Evolutionary conservation across 2,113 vertebrate species (phyloP).

Genomic region (Muscicapa adusta): DNA sequence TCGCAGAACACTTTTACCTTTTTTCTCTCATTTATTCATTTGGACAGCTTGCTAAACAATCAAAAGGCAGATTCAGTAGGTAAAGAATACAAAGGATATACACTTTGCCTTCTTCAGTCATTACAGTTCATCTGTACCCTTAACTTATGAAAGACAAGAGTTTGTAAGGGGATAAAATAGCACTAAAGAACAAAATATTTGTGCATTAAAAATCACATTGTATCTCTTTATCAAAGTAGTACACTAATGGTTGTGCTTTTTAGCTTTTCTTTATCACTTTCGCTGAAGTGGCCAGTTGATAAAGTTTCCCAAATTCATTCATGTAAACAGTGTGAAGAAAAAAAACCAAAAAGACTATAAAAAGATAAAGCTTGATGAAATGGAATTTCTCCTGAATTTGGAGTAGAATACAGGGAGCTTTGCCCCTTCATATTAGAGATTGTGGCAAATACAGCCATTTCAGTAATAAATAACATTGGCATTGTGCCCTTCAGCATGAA

Average conservation of each 20-base stretch:
- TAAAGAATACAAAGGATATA: background rate
- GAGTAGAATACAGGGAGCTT: background rate
- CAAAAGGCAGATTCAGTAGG: background rate
- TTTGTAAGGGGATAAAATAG: background rate
- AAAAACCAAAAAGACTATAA: fast-evolving
- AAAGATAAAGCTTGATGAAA: background rate
- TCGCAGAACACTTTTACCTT: background rate
- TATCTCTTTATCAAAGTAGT: background rate
- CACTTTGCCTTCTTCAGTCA: background rate
- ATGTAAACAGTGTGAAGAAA: background rate
- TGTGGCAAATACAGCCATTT: background rate
- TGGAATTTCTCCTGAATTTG: background rate
- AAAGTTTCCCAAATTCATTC: background rate
- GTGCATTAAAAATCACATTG: background rate
- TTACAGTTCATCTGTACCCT: background rate
- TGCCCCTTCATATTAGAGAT: background rate
- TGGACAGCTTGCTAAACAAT: background rate
- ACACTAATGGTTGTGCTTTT: background rate
- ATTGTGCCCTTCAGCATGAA: background rate
- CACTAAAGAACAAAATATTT: background rate
- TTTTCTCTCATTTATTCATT: background rate
- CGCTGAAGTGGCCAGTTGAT: background rate
- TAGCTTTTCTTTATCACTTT: background rate
- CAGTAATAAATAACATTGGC: background rate
- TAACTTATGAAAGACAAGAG: background rate